Base-by-base conservation (phyloP, 2,888 invertebrate species). In the Epirrhoe alternata region DNA sequence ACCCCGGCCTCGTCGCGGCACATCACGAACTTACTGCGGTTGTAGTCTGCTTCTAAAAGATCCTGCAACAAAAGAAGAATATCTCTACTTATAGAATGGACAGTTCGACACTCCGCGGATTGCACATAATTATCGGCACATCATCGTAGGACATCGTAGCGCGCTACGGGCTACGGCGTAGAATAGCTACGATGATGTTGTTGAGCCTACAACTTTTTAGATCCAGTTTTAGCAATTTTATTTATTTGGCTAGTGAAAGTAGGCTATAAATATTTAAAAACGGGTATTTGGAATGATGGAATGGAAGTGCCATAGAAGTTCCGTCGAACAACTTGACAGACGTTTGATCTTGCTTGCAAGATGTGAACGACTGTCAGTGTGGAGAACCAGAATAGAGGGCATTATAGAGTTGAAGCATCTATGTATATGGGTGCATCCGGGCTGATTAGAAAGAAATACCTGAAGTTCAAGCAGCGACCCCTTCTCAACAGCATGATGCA, bases 401-500 rank as follows among this genome's bases (percentile, higher is more conserved):
- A n/a, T n/a, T n/a, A n/a, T n/a, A n/a, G n/a, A n/a, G n/a, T n/a
- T n/a, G n/a, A n/a, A n/a, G n/a, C n/a, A n/a, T n/a, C n/a, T n/a
- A n/a, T n/a, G n/a, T n/a, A n/a, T n/a, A n/a, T n/a, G n/a, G n/a
- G n/a, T n/a, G n/a, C n/a, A n/a, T n/a, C n/a, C n/a, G n/a, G n/a
- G n/a, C n/a, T n/a, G n/a, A n/a, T n/a, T n/a, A n/a, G n/a, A n/a
- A n/a, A n/a, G n/a, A n/a, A n/a, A n/a, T n/a, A n/a, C 54, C 83
- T 82, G 84, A 80, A 86, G 80, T 72, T 70, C 95, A 38, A 95
- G 85, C 71, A 97, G 86, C n/a, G 96, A 94, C 3, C 96, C 97
- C 62, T 95, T 95, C 67, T 95, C 95, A 5, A 96, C 96, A 0
- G 97, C 96, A 53, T 95, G 95, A 80, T 97, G 97, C 0, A 97